Percentiles rank a stretch among this genome's conserved stretches.
Conservation (phyloP, 2,113 vertebrate species). For the Pollimyrus isidori region DNA sequence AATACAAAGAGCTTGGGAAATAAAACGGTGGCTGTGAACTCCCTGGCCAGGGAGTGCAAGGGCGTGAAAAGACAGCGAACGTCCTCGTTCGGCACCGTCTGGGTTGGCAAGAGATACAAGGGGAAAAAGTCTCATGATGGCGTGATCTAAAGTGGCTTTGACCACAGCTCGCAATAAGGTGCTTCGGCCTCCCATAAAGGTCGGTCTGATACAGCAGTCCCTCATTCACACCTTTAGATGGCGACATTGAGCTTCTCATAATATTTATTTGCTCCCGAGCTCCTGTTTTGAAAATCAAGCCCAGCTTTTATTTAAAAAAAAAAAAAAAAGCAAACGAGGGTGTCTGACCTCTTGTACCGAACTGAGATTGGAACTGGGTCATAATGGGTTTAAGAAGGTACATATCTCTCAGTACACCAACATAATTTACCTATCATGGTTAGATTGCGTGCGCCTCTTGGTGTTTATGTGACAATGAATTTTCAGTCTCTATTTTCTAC, state of each 20-base stretch:
- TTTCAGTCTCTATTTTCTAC: neutral
- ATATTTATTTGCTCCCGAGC: neutral
- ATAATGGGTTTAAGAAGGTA: neutral
- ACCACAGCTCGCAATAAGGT: neutral
- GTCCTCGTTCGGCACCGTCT: neutral
- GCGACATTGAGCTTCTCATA: neutral
- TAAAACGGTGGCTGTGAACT: neutral
- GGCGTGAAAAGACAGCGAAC: neutral
- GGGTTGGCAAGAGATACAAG: neutral
- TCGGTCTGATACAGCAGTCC: neutral
- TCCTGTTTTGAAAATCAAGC: neutral
- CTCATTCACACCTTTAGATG: neutral
- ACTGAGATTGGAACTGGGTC: neutral
- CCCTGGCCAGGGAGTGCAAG: neutral
- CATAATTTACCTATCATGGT: slow-evolving; percentile 1
- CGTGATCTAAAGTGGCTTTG: neutral
- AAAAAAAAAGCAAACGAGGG: neutral
- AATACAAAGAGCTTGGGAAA: neutral
- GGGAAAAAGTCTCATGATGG: neutral
- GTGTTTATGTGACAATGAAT: slow-evolving; percentile 9
- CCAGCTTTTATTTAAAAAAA: neutral
- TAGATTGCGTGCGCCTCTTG: neutral
- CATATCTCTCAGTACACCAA: neutral
- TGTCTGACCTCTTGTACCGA: neutral
- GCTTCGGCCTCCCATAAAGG: neutral